Evolutionary conservation across 2,888 invertebrate genomes (phyloP).

Genomic region (Neria commutata): DNA sequence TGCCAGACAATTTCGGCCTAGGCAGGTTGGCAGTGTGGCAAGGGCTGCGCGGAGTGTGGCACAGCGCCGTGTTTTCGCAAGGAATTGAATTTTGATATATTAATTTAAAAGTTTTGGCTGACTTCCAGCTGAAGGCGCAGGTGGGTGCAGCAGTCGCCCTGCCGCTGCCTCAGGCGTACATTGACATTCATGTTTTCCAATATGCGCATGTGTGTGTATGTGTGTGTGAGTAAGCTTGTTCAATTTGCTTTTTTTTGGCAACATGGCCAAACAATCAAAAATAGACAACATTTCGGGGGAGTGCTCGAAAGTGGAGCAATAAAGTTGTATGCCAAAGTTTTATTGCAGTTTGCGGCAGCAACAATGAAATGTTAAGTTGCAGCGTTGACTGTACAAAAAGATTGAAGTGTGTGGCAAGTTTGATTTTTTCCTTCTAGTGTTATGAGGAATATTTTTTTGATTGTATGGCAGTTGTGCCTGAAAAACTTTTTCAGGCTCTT

Average conservation of each 20-base stretch:
- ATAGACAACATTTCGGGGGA: conserved; percentile 4
- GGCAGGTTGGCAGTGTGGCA: no score
- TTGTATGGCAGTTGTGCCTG: no score
- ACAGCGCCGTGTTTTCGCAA: conserved; percentile 9
- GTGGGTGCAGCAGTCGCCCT: conserved; percentile 19
- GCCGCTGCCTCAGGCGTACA: no score
- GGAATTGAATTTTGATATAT: conserved; percentile 52
- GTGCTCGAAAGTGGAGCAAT: neutral
- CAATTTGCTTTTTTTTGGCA: neutral
- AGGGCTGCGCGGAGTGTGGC: neutral
- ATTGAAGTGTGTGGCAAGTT: neutral
- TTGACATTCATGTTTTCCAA: neutral
- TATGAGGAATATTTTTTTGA: no score
- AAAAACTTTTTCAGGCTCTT: no score
- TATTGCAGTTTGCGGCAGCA: neutral
- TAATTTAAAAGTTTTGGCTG: conserved; percentile 52
- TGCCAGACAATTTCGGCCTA: neutral
- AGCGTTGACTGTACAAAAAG: neutral
- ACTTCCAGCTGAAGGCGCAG: conserved; percentile 35
- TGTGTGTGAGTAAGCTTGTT: neutral
- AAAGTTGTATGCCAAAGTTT: neutral
- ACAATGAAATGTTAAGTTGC: neutral
- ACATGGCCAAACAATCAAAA: neutral
- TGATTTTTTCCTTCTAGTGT: no score
- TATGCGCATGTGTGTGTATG: neutral